phyloP scores from a whole-genome alignment of 2,113 vertebrate genomes.

The Dipodomys stephensi region DNA sequence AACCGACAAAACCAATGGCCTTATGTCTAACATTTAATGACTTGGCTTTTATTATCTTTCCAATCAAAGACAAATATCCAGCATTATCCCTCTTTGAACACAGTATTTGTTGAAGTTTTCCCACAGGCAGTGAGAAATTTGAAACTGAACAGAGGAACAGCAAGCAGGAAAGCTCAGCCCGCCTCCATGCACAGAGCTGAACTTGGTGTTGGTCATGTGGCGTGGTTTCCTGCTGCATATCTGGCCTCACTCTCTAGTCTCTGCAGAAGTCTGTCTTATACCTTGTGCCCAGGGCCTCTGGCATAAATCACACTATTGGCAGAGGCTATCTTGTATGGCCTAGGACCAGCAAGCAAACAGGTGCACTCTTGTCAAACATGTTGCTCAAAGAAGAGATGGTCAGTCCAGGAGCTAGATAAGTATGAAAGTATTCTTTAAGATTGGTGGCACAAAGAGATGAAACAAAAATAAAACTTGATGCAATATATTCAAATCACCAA shows the following conservation, averaged over 20 bases:
- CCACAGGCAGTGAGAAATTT: background rate
- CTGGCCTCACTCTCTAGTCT: background rate
- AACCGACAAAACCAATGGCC: background rate
- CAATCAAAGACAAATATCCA: background rate
- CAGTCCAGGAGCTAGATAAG: background rate
- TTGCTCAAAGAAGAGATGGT: background rate
- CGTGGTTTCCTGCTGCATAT: background rate
- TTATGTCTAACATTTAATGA: background rate
- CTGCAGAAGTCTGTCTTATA: background rate
- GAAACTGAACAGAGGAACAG: background rate
- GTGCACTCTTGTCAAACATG: background rate
- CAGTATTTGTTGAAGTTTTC: conserved; percentile 12
- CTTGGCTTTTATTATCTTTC: background rate
- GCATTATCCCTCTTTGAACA: background rate
- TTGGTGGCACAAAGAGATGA: background rate
- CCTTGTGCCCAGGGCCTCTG: background rate
- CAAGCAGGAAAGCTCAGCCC: background rate
- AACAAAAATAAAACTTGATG: no score
- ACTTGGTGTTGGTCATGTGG: background rate
- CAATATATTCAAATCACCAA: no score
- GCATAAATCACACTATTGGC: background rate
- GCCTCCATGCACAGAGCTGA: background rate
- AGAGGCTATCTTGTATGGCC: background rate
- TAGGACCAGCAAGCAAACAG: background rate
- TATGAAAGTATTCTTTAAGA: background rate